A percentile compares a stretch with the other conserved stretches of the same genome.
These are phyloP conservation scores for Psammodynastes pulverulentus DNA, from an alignment of 2,113 vertebrate species.

Conservation along the genomic window DNA sequence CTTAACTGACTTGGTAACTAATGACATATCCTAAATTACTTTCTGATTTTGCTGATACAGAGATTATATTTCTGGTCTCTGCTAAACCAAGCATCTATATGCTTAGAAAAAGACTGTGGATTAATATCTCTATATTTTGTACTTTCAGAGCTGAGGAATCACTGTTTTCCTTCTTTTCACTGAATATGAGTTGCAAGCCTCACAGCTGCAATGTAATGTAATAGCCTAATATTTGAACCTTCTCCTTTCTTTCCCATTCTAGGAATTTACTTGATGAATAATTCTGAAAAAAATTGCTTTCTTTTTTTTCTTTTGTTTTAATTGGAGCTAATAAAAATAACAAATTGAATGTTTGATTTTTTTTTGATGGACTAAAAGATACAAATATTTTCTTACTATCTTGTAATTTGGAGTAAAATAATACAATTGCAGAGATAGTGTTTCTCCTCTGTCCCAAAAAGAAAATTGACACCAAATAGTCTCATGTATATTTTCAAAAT, in stretches of 20 bases:
- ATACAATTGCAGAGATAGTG: neutral
- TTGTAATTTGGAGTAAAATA: neutral
- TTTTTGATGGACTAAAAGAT: neutral
- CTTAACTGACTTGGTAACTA: neutral
- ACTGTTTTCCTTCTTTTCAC: slow-evolving; percentile 4
- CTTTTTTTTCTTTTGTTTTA: neutral
- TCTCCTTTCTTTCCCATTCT: neutral
- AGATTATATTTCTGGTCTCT: neutral
- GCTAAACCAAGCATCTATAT: neutral
- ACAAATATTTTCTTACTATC: neutral
- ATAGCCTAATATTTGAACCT: neutral
- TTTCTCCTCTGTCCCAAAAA: neutral
- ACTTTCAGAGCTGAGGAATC: neutral
- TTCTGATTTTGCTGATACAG: neutral
- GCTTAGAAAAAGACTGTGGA: neutral
- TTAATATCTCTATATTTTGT: neutral
- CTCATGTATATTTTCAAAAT: slow-evolving; percentile 25
- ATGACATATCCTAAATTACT: neutral
- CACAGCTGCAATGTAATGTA: neutral
- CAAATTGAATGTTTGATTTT: neutral
- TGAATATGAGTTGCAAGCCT: neutral
- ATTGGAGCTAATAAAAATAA: neutral
- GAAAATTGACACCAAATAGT: slow-evolving; percentile 11
- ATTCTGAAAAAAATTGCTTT: neutral
- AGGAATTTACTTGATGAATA: neutral